Conservation (phyloP, 2,888 invertebrate species). For the Girardia tigrina region DNA sequence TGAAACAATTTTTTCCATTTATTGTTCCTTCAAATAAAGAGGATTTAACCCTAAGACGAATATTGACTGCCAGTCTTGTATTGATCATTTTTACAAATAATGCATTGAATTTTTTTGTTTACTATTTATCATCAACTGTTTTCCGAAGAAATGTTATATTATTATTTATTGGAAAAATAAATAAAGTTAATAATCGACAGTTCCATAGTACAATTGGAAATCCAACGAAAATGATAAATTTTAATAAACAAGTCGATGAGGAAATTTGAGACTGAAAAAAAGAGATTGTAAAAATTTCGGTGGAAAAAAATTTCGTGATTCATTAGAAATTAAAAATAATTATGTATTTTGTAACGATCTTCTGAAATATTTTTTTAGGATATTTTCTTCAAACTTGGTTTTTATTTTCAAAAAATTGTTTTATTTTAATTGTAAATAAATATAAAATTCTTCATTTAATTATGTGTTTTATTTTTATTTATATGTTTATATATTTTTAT, state of each 20-base stretch:
- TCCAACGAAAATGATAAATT: not conserved
- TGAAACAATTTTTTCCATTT: conserved; percentile 34
- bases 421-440: no score
- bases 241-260: not conserved
- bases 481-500: no score
- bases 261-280: no score
- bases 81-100: conserved; percentile 37
- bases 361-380: no score
- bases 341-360: no score
- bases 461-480: no score
- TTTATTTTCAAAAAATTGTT: no score
- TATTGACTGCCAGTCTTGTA: conserved; percentile 15
- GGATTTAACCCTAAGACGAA: not conserved
- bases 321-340: no score
- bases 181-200: not conserved
- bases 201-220: not conserved
- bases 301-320: no score
- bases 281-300: no score
- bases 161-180: not conserved
- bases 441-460: no score
- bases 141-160: conserved; percentile 27
- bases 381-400: no score
- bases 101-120: conserved; percentile 37
- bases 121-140: conserved; percentile 35
- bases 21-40: not conserved